Evolutionary conservation across 2,113 vertebrate species (phyloP).

Genomic region (Stictonetta naevosa): DNA sequence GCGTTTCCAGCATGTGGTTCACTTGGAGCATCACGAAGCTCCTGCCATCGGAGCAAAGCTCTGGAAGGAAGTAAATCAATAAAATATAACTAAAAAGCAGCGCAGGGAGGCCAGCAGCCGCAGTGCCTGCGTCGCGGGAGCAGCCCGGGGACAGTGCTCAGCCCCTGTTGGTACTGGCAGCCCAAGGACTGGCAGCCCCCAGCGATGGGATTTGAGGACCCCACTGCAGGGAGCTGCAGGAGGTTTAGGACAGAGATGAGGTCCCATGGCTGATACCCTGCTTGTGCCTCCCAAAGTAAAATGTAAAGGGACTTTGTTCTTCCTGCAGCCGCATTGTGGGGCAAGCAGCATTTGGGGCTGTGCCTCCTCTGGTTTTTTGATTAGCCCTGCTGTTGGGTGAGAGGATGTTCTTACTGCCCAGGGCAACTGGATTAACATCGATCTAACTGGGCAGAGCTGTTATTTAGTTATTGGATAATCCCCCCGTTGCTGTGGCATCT

Average conservation of each 20-base stretch:
- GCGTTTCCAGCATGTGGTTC: not conserved
- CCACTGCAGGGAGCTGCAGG: not conserved
- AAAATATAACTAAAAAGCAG: slow-evolving; percentile 53
- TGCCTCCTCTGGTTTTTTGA: not conserved
- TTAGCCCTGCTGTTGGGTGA: slow-evolving; percentile 12
- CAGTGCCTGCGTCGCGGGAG: not conserved
- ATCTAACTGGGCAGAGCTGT: slow-evolving; percentile 33
- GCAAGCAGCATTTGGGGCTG: rapidly evolving
- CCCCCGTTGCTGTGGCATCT: slow-evolving; percentile 37
- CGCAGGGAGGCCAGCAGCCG: not conserved
- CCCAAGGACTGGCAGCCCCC: not conserved
- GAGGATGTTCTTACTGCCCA: not conserved
- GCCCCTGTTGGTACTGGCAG: rapidly evolving
- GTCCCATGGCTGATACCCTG: not conserved
- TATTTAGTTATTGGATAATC: slow-evolving; percentile 64
- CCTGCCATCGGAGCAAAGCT: not conserved
- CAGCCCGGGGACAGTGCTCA: not conserved
- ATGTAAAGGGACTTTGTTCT: not conserved
- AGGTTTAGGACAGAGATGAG: not conserved
- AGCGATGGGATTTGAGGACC: rapidly evolving
- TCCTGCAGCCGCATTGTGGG: rapidly evolving
- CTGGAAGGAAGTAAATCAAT: slow-evolving; percentile 27
- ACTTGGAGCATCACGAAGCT: not conserved
- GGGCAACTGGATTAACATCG: slow-evolving; percentile 51
- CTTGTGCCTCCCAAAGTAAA: not conserved